Conservation (phyloP, 2,888 invertebrate genomes). For the Peribatodes rhomboidaria region DNA sequence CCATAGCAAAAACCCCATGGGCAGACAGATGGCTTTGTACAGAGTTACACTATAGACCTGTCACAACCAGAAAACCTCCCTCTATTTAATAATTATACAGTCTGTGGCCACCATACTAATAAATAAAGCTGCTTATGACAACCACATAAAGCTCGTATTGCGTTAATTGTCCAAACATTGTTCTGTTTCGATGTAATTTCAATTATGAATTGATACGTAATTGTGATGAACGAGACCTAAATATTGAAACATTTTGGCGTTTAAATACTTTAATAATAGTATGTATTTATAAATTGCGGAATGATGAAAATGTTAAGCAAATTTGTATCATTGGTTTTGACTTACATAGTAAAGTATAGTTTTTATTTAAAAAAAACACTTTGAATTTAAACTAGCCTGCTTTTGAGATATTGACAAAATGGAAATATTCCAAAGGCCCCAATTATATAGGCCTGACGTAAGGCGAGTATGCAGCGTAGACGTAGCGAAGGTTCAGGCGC, state of each 20-base stretch:
- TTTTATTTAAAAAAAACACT: no score
- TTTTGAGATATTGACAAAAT: no score
- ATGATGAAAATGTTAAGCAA: no score
- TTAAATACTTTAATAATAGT: neutral
- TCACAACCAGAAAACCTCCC: conserved; percentile 38
- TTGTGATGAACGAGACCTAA: neutral
- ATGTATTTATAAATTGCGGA: neutral
- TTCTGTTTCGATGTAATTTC: conserved; percentile 2
- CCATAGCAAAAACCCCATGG: conserved; percentile 42
- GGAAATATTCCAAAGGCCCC: no score
- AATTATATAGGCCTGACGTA: no score
- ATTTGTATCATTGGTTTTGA: no score
- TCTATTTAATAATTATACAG: conserved; percentile 15
- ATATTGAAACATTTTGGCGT: neutral
- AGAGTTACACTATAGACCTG: conserved; percentile 34
- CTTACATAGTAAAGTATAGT: no score
- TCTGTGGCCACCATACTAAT: neutral
- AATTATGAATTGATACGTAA: conserved; percentile 8
- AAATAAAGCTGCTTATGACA: conserved; percentile 14
- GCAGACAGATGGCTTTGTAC: conserved; percentile 16
- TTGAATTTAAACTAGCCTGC: no score
- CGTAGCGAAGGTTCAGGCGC: no score
- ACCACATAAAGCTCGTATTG: conserved; percentile 19
- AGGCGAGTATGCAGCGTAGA: no score
- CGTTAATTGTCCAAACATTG: conserved; percentile 1